A percentile compares a stretch with the other conserved stretches of the same genome.
Evolutionary conservation across 2,888 invertebrate genomes (phyloP).

Genomic region (Pachydiplax longipennis): DNA sequence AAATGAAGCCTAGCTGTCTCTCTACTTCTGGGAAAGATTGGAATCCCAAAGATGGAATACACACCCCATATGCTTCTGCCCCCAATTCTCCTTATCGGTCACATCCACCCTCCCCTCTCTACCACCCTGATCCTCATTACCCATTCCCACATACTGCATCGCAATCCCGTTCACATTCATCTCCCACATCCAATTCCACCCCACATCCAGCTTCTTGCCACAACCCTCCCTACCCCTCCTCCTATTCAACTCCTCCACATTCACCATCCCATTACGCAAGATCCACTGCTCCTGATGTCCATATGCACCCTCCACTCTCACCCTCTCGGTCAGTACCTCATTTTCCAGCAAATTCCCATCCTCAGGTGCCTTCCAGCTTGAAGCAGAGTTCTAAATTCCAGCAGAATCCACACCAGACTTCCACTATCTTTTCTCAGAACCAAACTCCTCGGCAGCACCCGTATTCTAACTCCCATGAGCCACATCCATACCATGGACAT

Average conservation of each 20-base stretch:
- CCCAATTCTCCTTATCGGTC: constrained; percentile 7
- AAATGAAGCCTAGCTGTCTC: background rate
- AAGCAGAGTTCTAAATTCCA: background rate
- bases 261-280: background rate
- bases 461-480: background rate
- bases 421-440: background rate
- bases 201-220: background rate
- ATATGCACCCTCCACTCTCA: background rate
- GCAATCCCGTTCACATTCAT: background rate
- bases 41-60: background rate
- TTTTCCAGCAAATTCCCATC: background rate
- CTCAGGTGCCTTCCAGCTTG: background rate
- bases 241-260: background rate
- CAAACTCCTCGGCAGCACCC: background rate
- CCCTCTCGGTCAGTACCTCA: background rate
- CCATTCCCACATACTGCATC: background rate
- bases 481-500: background rate
- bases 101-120: background rate
- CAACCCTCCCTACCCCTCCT: background rate
- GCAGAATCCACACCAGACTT: background rate
- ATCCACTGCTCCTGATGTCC: background rate
- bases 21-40: background rate
- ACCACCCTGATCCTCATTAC: background rate
- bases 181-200: background rate
- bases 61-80: background rate